These are phyloP conservation scores for Drosophila anomalata DNA, from an alignment of 2,888 invertebrate genomes.

Conservation along the genomic window DNA sequence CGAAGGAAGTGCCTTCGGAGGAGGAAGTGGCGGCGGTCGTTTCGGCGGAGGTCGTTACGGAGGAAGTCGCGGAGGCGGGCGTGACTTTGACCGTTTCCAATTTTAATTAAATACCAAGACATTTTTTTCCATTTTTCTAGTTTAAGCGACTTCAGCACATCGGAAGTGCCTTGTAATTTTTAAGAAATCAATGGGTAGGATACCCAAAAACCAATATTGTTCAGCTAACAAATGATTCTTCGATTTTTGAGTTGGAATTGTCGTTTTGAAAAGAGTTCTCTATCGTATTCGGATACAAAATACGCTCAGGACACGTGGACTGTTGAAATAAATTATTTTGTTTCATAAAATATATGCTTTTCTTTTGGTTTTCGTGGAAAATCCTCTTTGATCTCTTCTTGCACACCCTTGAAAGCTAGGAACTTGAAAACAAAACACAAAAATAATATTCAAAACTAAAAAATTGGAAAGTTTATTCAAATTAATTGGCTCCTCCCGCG, in stretches of 20 bases:
- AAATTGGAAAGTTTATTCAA: slow-evolving; percentile 12
- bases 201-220: neutral
- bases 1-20: slow-evolving; percentile 77
- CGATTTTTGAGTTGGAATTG: neutral
- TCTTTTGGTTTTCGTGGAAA: too few species aligned
- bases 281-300: neutral
- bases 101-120: neutral
- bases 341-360: too few species aligned
- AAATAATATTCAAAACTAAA: slow-evolving; percentile 1
- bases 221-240: neutral
- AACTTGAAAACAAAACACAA: too few species aligned
- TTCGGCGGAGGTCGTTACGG: slow-evolving; percentile 17
- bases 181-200: neutral
- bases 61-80: slow-evolving; percentile 27
- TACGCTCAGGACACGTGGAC: neutral
- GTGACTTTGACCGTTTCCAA: slow-evolving; percentile 24
- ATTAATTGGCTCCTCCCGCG: slow-evolving; percentile 83
- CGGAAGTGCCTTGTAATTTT: slow-evolving; percentile 49
- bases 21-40: slow-evolving; percentile 40
- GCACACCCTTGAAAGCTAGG: too few species aligned
- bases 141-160: slow-evolving; percentile 35
- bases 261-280: neutral
- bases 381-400: too few species aligned
- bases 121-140: slow-evolving; percentile 1
- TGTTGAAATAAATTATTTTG: too few species aligned